A percentile compares a stretch with the other conserved stretches of the same genome.
Conservation (phyloP, 2,113 vertebrate species). For the Muntiacus muntjak region DNA sequence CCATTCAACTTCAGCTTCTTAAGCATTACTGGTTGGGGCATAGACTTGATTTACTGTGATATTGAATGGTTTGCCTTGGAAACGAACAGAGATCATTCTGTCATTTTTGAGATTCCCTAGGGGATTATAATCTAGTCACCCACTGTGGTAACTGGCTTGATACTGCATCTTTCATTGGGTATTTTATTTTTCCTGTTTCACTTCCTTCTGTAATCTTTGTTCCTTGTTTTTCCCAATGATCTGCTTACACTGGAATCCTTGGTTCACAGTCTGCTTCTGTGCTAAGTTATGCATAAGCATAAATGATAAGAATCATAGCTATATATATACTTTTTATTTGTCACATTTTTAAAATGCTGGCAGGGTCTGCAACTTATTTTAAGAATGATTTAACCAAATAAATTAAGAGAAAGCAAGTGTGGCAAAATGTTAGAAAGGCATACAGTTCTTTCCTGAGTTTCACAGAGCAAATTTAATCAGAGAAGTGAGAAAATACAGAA, state of each 20-base stretch:
- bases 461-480: background rate
- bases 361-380: background rate
- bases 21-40: background rate
- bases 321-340: background rate
- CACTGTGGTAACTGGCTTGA: background rate
- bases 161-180: background rate
- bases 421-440: background rate
- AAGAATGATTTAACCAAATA: background rate
- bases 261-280: background rate
- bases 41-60: background rate
- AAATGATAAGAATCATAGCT: background rate
- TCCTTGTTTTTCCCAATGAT: background rate
- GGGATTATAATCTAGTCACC: background rate
- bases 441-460: background rate
- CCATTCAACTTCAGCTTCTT: background rate
- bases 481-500: background rate
- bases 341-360: background rate
- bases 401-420: background rate
- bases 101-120: background rate
- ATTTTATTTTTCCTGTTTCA: background rate
- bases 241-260: background rate
- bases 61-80: background rate
- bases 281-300: background rate
- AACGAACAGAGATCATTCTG: background rate
- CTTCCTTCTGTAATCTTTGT: background rate